These are phyloP conservation scores for Amblyjoppa fuscipennis DNA, from an alignment of 2,888 invertebrate species.

Conservation along the genomic window DNA sequence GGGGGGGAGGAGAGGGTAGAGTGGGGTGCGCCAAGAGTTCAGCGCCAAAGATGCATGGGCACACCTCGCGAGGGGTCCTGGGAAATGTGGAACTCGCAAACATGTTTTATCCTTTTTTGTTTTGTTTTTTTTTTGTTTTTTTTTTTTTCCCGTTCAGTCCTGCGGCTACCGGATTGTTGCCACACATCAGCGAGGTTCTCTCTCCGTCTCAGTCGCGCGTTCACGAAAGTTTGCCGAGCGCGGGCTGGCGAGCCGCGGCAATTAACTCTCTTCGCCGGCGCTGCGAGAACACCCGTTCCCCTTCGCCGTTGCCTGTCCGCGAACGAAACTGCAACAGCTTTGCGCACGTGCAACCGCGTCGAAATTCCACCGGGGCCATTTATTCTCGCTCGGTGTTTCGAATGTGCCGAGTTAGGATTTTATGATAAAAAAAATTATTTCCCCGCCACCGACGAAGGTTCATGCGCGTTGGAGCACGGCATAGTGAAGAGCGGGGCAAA, in stretches of 20 bases:
- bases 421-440: conserved; percentile 8
- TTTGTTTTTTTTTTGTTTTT: neutral
- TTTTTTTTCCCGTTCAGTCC: neutral
- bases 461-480: neutral
- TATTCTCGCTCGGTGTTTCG: neutral
- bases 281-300: conserved; percentile 19
- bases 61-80: conserved; percentile 40
- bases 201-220: neutral
- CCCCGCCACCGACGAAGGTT: neutral
- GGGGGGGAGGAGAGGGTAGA: neutral
- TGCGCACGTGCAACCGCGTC: conserved; percentile 13
- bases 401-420: conserved; percentile 38
- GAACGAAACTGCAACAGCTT: neutral
- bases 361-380: conserved; percentile 57
- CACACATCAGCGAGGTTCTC: conserved; percentile 1
- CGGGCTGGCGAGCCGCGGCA: conserved; percentile 26
- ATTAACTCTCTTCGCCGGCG: conserved; percentile 24
- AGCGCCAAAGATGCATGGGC: conserved; percentile 16
- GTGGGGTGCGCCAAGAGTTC: conserved; percentile 33
- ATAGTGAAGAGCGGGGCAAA: neutral
- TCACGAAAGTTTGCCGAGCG: conserved; percentile 32
- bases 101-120: neutral
- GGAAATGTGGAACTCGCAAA: conserved; percentile 20
- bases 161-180: conserved; percentile 23
- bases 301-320: neutral